phyloP scores from a whole-genome alignment of 2,888 invertebrate species.

The Pyrrhosoma nymphula region DNA sequence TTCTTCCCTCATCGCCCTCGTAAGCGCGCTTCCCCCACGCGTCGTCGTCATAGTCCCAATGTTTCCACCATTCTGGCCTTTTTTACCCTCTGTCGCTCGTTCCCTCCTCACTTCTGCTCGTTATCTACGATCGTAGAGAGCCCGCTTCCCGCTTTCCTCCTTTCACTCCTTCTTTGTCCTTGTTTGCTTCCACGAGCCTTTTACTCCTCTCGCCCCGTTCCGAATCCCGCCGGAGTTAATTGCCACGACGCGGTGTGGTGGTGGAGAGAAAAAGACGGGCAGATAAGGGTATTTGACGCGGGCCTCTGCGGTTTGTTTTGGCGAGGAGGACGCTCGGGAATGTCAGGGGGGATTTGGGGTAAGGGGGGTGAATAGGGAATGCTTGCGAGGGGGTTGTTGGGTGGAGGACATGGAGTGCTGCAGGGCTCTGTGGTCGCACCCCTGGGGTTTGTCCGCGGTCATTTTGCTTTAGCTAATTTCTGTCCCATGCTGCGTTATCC shows the following conservation, averaged over 20 bases:
- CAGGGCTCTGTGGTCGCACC: background rate
- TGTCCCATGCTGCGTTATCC: background rate
- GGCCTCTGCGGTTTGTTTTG: background rate
- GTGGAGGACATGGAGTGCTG: background rate
- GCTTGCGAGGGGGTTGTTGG: background rate
- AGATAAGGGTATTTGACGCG: background rate
- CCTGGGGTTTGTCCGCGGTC: background rate
- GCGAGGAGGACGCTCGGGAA: background rate
- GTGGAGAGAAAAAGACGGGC: background rate
- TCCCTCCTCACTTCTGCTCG: background rate
- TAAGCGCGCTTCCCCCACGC: background rate
- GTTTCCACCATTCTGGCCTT: no score
- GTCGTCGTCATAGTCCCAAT: no score
- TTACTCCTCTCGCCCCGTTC: background rate
- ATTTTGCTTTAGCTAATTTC: background rate
- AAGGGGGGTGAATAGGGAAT: background rate
- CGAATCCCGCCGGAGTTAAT: background rate
- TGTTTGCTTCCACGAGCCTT: background rate
- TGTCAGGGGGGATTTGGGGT: background rate
- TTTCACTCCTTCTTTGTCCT: background rate
- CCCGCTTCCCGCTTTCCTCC: background rate
- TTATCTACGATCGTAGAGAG: background rate
- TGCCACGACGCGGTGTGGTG: background rate
- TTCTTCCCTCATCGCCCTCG: background rate
- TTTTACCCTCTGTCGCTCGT: no score